phyloP scores from a whole-genome alignment of 2,113 vertebrate genomes.

The Syngnathus scovelli region DNA sequence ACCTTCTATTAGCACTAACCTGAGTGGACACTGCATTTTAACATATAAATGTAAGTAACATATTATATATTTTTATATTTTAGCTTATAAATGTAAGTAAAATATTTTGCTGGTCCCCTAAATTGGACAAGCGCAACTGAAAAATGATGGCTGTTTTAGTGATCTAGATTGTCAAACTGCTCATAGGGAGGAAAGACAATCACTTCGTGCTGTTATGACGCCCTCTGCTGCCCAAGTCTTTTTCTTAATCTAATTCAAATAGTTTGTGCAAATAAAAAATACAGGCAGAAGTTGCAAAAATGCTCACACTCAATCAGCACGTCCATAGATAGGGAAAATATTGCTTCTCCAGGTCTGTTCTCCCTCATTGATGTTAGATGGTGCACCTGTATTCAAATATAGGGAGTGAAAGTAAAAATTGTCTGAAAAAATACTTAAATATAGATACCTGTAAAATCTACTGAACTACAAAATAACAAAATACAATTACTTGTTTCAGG shows the following conservation, averaged over 20 bases:
- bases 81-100: background rate
- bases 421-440: too few relatives aligned
- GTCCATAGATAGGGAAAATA: background rate
- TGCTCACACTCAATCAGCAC: too few relatives aligned
- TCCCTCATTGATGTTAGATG: background rate
- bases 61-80: background rate
- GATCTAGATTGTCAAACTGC: background rate
- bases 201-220: constrained; percentile 14
- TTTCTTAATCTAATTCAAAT: background rate
- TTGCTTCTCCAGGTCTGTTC: background rate
- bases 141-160: background rate
- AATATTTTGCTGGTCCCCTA: background rate
- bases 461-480: too few relatives aligned
- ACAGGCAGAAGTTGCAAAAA: too few relatives aligned
- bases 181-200: background rate
- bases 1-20: background rate
- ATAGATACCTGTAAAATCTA: too few relatives aligned
- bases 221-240: constrained; percentile 37
- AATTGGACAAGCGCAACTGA: background rate
- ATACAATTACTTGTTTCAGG: background rate
- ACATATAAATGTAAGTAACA: background rate
- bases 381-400: too few relatives aligned
- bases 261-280: background rate
- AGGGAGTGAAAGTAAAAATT: too few relatives aligned
- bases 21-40: background rate